Evolutionary conservation across 2,113 vertebrate species (phyloP), one percentile per base, ranked within the genome.

Genomic region (Tragelaphus strepsiceros): DNA sequence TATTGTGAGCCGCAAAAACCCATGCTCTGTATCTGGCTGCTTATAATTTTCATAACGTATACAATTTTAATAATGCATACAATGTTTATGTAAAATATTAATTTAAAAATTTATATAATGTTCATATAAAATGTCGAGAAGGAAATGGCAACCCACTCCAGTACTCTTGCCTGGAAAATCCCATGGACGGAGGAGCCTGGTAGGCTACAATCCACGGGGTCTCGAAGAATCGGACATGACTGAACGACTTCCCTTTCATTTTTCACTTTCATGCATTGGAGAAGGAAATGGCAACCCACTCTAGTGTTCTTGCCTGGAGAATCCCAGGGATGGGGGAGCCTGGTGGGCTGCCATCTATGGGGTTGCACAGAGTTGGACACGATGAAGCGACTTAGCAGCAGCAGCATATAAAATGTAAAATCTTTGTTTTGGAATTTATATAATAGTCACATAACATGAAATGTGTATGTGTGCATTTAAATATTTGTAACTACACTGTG

Each of bases 221-320:
- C 32, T n/a, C 5, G 7, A 9, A 67, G 16, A 67, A 32, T 19
- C 1, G 4, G 62, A 67, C 32, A n/a, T 0, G 8, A n/a, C 62
- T n/a, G 16, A 19, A 3, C 0, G 4, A n/a, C 3, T 64, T 64
- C 30, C 17, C 62, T 64, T 64, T 64, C 62, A 17, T 4, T 64
- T 64, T 64, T 64, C 62, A 64, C 30, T 16, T 64, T n/a, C 62
- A 64, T n/a, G 62, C 3, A n/a, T 4, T 64, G 30, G 16, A 64
- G 32, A 64, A 64, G 32, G 62, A n/a, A 64, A 19, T 19, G 62
- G 30, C 7, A 64, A 17, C 62, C 32, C 4, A 19, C 62, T 64
- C 15, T 1, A n/a, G 62, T 64, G 2, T n/a, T n/a, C 15, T 64
- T n/a, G 30, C 15, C 32, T n/a, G 30, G 32, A 64, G 62, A 4